phyloP scores from a whole-genome alignment of 2,888 invertebrate genomes.

The Sinhomidia bicolor region DNA sequence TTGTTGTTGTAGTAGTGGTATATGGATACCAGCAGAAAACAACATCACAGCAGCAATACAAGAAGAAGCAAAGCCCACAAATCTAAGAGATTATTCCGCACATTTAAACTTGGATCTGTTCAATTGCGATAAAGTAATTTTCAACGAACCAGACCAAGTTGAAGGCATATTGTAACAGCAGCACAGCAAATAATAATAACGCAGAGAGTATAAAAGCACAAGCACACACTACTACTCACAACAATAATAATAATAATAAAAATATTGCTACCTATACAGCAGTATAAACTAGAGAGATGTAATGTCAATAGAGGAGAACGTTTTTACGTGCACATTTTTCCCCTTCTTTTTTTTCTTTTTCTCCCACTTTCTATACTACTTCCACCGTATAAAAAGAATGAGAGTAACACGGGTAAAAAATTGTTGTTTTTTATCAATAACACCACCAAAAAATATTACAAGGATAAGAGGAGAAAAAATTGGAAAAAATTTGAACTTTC shows the following conservation, averaged over 20 bases:
- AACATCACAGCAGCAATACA: background rate
- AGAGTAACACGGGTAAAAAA: no score
- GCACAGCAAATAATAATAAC: background rate
- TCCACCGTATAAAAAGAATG: no score
- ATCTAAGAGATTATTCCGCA: conserved; percentile 74
- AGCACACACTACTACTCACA: background rate
- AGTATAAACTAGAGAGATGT: no score
- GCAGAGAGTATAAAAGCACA: background rate
- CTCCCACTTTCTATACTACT: no score
- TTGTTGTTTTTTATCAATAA: no score
- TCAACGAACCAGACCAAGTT: conserved; percentile 57
- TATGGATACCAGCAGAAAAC: background rate
- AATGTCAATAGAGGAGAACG: no score
- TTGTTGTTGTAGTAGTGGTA: background rate
- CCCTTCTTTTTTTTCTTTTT: no score
- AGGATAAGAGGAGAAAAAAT: no score
- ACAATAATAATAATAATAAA: background rate
- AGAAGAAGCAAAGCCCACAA: conserved; percentile 65
- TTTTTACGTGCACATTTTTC: no score
- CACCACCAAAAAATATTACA: no score
- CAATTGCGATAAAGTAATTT: conserved; percentile 74
- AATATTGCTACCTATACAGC: no score
- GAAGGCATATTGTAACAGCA: background rate
- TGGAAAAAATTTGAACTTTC: conserved; percentile 49
- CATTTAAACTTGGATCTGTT: conserved; percentile 74